Conservation (phyloP, 1,140 invertebrate genomes). For the Drosophila nebulosa region DNA sequence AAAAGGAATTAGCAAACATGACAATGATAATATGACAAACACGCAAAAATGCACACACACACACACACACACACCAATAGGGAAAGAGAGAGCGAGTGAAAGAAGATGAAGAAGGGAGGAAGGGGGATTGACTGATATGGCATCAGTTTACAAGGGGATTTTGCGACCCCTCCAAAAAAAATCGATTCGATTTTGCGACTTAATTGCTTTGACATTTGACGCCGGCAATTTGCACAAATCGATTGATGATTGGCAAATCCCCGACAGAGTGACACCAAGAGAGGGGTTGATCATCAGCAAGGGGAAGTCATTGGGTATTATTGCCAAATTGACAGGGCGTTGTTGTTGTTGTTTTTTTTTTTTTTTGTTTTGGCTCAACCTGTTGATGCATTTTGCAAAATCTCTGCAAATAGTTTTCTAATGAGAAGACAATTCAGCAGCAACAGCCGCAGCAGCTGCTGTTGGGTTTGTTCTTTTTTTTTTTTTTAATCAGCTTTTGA, state of each 20-base stretch:
- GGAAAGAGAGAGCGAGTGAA: not conserved
- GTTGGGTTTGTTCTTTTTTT: not conserved
- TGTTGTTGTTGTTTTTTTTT: not conserved
- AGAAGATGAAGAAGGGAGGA: not conserved
- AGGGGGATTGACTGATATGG: no score
- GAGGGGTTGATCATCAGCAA: slow-evolving; percentile 23
- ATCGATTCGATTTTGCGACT: slow-evolving; percentile 59
- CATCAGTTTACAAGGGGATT: not conserved
- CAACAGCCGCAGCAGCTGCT: not conserved
- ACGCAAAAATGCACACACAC: slow-evolving; percentile 17
- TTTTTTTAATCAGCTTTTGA: slow-evolving; percentile 37
- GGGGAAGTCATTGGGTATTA: not conserved
- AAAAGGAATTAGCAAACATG: slow-evolving; percentile 77
- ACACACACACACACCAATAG: slow-evolving; percentile 37
- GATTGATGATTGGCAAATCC: slow-evolving; percentile 58
- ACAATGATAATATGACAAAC: slow-evolving; percentile 62
- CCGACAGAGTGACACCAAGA: not conserved
- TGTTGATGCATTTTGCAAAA: slow-evolving; percentile 38
- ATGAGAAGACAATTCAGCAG: no score
- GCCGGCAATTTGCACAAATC: slow-evolving; percentile 61
- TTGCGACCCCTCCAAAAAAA: slow-evolving; percentile 26
- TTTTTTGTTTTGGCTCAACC: no score
- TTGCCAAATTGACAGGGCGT: slow-evolving; percentile 56
- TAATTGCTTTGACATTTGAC: slow-evolving; percentile 76
- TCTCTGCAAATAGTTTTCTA: slow-evolving; percentile 1